Conservation (phyloP, 2,888 invertebrate species). For the Disparrhopalites patrizii region DNA sequence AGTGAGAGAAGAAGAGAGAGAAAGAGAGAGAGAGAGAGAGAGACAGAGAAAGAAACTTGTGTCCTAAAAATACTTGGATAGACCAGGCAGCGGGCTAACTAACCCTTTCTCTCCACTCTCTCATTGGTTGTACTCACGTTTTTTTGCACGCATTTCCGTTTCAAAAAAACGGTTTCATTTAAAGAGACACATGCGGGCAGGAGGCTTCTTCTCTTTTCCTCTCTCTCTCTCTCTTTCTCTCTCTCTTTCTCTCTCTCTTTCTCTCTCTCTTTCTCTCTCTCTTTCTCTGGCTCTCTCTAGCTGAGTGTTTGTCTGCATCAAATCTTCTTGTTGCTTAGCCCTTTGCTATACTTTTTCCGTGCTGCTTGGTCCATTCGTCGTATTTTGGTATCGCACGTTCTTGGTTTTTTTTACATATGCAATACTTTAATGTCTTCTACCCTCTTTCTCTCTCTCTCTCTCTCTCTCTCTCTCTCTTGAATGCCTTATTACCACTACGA, state of each 20-base stretch:
- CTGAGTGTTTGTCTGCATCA: no score
- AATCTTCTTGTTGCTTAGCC: no score
- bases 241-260: slow-evolving; percentile 8
- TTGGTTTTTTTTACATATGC: slow-evolving; percentile 11
- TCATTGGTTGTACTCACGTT: slow-evolving; percentile 25
- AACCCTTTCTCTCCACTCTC: slow-evolving; percentile 27
- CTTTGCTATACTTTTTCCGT: slow-evolving; percentile 7
- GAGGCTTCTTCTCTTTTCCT: slow-evolving; percentile 20
- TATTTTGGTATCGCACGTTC: slow-evolving; percentile 18
- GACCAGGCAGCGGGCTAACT: slow-evolving; percentile 25
- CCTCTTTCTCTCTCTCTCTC: background rate
- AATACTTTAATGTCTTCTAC: slow-evolving; percentile 7
- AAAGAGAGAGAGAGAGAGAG: background rate
- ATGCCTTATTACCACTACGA: no score
- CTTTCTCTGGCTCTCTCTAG: background rate
- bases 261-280: slow-evolving; percentile 7
- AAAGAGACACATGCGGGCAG: slow-evolving; percentile 39
- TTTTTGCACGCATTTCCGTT: slow-evolving; percentile 36
- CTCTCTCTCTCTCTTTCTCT: slow-evolving; percentile 1
- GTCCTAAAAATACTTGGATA: slow-evolving; percentile 34
- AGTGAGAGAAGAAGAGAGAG: background rate
- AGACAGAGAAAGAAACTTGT: background rate
- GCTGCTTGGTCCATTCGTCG: slow-evolving; percentile 20
- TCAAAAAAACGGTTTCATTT: slow-evolving; percentile 35
- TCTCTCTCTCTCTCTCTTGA: no score